A percentile compares a stretch with the other conserved stretches of the same genome.
These are phyloP conservation scores for Varanus komodoensis DNA, from an alignment of 2,113 vertebrate genomes.

Conservation along the genomic window DNA sequence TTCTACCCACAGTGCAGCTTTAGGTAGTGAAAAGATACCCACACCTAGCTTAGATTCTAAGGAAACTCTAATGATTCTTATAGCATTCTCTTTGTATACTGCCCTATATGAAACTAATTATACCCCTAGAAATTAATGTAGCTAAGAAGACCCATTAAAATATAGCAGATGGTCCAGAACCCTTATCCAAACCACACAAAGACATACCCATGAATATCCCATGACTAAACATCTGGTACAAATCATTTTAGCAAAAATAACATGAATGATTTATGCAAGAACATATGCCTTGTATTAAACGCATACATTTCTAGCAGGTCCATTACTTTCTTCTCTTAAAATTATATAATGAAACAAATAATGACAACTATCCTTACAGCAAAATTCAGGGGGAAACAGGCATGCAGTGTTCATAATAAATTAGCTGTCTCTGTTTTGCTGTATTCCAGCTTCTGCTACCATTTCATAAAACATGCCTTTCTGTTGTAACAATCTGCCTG, in stretches of 20 bases:
- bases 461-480: conserved; percentile 73
- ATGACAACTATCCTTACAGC: not conserved
- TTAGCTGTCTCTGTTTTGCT: not conserved
- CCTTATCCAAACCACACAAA: too few species aligned
- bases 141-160: not conserved
- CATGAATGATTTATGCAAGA: not conserved
- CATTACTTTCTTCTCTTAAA: not conserved
- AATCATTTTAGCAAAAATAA: not conserved
- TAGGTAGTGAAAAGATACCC: not conserved
- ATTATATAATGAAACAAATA: not conserved
- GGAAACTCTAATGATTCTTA: not conserved
- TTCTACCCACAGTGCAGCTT: not conserved
- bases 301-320: not conserved
- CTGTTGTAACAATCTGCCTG: conserved; percentile 60
- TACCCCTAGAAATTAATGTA: not conserved
- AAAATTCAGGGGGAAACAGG: not conserved
- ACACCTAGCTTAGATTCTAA: not conserved
- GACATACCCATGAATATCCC: not conserved
- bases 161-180: not conserved
- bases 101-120: not conserved
- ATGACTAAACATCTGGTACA: not conserved
- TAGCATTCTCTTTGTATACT: not conserved
- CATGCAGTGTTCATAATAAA: not conserved
- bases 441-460: conserved; percentile 61
- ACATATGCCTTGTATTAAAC: not conserved